Percentiles rank a stretch among this genome's conserved stretches.
Conservation (phyloP, 2,888 invertebrate species). For the Corythucha ciliata region DNA sequence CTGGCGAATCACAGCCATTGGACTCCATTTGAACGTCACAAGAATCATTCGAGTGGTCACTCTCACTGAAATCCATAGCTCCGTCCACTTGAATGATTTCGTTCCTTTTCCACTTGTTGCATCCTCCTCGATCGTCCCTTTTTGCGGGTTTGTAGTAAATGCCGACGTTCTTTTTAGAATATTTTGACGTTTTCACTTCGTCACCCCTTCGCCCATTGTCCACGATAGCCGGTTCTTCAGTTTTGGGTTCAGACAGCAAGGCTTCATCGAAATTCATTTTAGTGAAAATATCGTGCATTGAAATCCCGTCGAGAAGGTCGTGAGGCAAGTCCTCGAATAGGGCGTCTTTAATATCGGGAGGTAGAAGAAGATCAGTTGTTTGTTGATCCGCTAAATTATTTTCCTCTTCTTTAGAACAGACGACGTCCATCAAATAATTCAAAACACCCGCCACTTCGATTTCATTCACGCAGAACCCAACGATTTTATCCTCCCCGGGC, state of each 20-base stretch:
- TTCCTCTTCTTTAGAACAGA: conserved; percentile 54
- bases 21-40: conserved; percentile 39
- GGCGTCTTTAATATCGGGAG: conserved; percentile 78
- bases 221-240: conserved; percentile 7
- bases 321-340: conserved; percentile 78
- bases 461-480: conserved; percentile 19
- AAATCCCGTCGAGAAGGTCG: conserved; percentile 71
- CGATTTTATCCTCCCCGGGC: conserved; percentile 15
- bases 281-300: conserved; percentile 70
- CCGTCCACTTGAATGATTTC: conserved; percentile 49
- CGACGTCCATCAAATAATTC: conserved; percentile 50
- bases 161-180: conserved; percentile 2
- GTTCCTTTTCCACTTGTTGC: conserved; percentile 25
- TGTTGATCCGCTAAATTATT: conserved; percentile 56
- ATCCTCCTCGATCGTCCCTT: conserved; percentile 5
- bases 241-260: conserved; percentile 23
- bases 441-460: conserved; percentile 49
- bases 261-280: conserved; percentile 33
- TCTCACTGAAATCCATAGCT: conserved; percentile 47
- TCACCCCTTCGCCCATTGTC: no score
- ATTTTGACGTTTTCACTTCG: no score
- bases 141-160: no score
- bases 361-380: conserved; percentile 62
- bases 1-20: conserved; percentile 54
- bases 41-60: conserved; percentile 40